A percentile compares a stretch with the other conserved stretches of the same genome.
phyloP scores from a whole-genome alignment of 2,888 invertebrate genomes.

The Stegophylla sp. region DNA sequence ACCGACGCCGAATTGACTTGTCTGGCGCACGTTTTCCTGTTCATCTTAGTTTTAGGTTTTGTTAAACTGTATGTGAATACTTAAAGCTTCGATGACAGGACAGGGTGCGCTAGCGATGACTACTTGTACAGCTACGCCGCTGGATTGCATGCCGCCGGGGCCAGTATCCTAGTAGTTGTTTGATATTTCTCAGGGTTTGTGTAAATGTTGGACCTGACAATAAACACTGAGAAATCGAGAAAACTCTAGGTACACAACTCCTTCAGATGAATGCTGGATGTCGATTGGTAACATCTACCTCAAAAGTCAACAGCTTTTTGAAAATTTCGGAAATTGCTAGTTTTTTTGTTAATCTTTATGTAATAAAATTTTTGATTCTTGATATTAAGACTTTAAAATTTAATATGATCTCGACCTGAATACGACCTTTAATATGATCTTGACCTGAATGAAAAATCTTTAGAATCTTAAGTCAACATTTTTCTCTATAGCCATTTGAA shows the following conservation, averaged over 20 bases:
- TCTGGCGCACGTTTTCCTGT: conserved; percentile 20
- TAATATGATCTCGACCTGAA: too few relatives aligned
- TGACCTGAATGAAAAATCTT: too few relatives aligned
- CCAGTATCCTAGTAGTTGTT: not conserved
- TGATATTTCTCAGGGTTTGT: not conserved
- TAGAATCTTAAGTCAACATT: too few relatives aligned
- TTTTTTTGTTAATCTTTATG: too few relatives aligned
- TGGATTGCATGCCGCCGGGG: not conserved
- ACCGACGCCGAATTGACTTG: too few relatives aligned
- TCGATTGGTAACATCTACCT: conserved; percentile 40
- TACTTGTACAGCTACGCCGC: not conserved
- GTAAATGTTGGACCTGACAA: not conserved
- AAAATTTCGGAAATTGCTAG: too few relatives aligned
- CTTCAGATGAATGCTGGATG: conserved; percentile 6
- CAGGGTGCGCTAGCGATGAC: conserved; percentile 2
- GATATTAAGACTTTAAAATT: too few relatives aligned
- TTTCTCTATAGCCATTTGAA: too few relatives aligned
- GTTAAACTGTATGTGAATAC: not conserved
- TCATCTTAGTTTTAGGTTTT: conserved; percentile 41
- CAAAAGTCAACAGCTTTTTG: too few relatives aligned
- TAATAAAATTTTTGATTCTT: too few relatives aligned
- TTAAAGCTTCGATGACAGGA: conserved; percentile 55
- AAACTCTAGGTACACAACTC: not conserved
- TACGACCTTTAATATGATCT: too few relatives aligned
- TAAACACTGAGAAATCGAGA: not conserved